Conservation (phyloP, 2,888 invertebrate species). For the Mythimna loreyi region DNA sequence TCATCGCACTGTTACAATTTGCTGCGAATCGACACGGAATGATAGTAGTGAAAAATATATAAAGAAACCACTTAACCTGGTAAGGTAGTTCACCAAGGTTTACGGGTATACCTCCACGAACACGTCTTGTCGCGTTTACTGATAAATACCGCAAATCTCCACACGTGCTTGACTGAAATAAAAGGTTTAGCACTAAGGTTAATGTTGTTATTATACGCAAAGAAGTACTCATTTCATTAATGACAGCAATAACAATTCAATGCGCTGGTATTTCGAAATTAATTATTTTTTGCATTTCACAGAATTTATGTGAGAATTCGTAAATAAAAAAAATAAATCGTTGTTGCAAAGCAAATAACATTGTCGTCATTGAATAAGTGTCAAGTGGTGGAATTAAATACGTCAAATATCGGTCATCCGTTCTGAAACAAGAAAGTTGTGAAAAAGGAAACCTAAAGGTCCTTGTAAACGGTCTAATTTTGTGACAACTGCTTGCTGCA, state of each 20-base stretch:
- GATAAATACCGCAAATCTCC: conserved; percentile 1
- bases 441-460: no score
- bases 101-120: conserved; percentile 67
- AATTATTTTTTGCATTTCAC: neutral
- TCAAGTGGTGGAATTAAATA: neutral
- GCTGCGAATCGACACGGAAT: no score
- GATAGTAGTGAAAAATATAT: neutral
- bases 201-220: conserved; percentile 21
- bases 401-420: conserved; percentile 3
- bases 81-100: conserved; percentile 78
- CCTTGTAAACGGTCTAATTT: no score
- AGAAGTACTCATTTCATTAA: conserved; percentile 32
- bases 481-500: no score
- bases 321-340: no score
- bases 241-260: neutral
- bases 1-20: no score
- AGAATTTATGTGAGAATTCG: neutral
- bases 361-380: neutral
- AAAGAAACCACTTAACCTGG: conserved; percentile 70
- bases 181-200: conserved; percentile 11
- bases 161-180: conserved; percentile 17
- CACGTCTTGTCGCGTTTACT: neutral
- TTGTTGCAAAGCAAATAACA: neutral
- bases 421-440: conserved; percentile 11
- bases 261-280: neutral